phyloP scores from a whole-genome alignment of 1,140 invertebrate species.

The Cheumatopsyche charites region DNA sequence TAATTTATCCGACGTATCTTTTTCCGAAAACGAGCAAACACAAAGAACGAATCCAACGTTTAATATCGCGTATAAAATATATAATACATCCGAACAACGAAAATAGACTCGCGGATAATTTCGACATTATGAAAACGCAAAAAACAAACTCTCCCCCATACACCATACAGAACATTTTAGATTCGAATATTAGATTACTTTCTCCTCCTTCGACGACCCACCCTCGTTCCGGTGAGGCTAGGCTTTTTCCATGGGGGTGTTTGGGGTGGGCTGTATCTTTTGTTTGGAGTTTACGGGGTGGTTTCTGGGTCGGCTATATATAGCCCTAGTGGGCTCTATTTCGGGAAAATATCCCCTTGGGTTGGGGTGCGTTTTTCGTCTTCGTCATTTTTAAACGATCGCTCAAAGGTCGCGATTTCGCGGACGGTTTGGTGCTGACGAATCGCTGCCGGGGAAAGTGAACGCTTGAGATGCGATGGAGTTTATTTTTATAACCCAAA shows the following conservation, averaged over 20 bases:
- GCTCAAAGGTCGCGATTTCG: slow-evolving; percentile 2
- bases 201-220: neutral
- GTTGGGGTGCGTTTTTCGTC: neutral
- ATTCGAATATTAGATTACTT: slow-evolving; percentile 2
- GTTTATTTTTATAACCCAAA: neutral
- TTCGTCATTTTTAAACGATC: slow-evolving; percentile 2
- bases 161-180: neutral
- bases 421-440: neutral
- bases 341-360: neutral
- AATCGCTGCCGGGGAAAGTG: neutral
- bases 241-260: neutral
- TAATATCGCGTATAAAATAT: too few relatives aligned
- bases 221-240: too few relatives aligned
- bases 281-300: neutral
- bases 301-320: slow-evolving; percentile 15
- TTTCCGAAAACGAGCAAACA: too few relatives aligned
- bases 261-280: too few relatives aligned
- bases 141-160: too few relatives aligned
- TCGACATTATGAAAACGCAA: too few relatives aligned
- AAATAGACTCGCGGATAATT: too few relatives aligned
- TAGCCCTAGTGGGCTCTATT: neutral
- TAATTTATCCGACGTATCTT: too few relatives aligned
- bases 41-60: too few relatives aligned
- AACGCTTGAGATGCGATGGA: neutral
- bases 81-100: too few relatives aligned